A percentile compares a stretch with the other conserved stretches of the same genome.
These are phyloP conservation scores for Cricetomys ansorgei DNA, from an alignment of 2,113 vertebrate species.

Conservation along the genomic window DNA sequence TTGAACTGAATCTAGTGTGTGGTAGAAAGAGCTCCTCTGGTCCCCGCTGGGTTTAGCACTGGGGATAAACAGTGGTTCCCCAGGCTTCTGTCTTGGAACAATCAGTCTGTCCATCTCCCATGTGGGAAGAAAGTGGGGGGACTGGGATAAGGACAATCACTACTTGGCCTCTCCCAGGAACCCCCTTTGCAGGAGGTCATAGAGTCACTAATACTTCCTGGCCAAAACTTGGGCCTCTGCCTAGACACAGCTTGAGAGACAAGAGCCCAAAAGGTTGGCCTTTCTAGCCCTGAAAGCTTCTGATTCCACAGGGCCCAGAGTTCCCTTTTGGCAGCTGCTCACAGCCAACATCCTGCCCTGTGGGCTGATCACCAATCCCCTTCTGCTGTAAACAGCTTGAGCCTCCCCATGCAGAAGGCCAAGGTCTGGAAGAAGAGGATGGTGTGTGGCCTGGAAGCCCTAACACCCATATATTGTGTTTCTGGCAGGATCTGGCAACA, in stretches of 20 bases:
- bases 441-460: neutral
- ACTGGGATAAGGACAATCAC: constrained; percentile 42
- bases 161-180: constrained; percentile 73
- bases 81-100: constrained; percentile 50
- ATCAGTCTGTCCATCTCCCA: constrained; percentile 39
- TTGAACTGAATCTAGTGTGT: constrained; percentile 73
- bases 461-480: neutral
- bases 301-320: constrained; percentile 19
- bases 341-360: constrained; percentile 67
- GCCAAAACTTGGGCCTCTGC: constrained; percentile 73
- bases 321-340: constrained; percentile 59
- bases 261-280: constrained; percentile 59
- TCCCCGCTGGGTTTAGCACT: constrained; percentile 60
- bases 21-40: constrained; percentile 57
- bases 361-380: neutral
- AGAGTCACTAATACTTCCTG: constrained; percentile 75
- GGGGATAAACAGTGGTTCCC: constrained; percentile 39
- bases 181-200: constrained; percentile 58
- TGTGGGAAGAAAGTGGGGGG: neutral
- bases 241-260: constrained; percentile 78
- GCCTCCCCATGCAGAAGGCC: constrained; percentile 20
- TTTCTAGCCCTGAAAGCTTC: constrained; percentile 62
- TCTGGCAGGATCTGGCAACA: constrained; percentile 54
- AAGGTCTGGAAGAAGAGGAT: constrained; percentile 10
- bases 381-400: constrained; percentile 62